These are phyloP conservation scores for Andricus quercusramuli DNA, from an alignment of 2,888 invertebrate genomes.

Conservation along the genomic window DNA sequence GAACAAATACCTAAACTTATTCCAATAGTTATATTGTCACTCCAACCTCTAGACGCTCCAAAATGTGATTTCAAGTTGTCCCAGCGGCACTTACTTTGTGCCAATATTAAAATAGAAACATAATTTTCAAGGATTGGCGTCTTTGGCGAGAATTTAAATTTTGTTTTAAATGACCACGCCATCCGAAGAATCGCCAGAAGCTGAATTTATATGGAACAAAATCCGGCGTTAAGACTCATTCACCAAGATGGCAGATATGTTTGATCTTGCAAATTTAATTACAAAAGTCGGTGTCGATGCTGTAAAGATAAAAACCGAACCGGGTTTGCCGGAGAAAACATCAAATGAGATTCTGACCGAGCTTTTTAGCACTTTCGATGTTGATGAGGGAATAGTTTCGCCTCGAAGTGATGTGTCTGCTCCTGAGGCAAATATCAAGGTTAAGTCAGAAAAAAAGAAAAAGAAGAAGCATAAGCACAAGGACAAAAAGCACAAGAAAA, in stretches of 20 bases:
- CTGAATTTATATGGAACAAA: neutral
- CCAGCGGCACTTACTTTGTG: too few species aligned
- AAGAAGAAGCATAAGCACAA: conserved; percentile 80
- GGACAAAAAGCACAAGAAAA: conserved; percentile 80
- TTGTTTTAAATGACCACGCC: too few species aligned
- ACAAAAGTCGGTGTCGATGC: conserved; percentile 75
- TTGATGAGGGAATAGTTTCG: conserved; percentile 75
- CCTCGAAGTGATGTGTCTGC: conserved; percentile 52
- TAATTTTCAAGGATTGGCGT: too few species aligned
- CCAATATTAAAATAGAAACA: too few species aligned
- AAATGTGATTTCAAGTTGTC: too few species aligned
- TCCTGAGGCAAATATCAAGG: conserved; percentile 58
- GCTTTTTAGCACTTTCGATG: conserved; percentile 86
- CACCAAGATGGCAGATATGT: conserved; percentile 71
- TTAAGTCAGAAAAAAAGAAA: conserved; percentile 79
- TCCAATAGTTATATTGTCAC: too few species aligned
- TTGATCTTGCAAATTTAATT: conserved; percentile 75
- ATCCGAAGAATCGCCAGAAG: neutral
- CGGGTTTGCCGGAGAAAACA: conserved; percentile 81
- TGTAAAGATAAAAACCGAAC: conserved; percentile 75
- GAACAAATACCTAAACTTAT: too few species aligned
- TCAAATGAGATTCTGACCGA: conserved; percentile 91
- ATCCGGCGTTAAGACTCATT: neutral
- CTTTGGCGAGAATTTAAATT: too few species aligned
- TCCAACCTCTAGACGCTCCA: too few species aligned